Base-by-base conservation (phyloP, 2,888 invertebrate species). In the Stenolophus ochropezus region DNA sequence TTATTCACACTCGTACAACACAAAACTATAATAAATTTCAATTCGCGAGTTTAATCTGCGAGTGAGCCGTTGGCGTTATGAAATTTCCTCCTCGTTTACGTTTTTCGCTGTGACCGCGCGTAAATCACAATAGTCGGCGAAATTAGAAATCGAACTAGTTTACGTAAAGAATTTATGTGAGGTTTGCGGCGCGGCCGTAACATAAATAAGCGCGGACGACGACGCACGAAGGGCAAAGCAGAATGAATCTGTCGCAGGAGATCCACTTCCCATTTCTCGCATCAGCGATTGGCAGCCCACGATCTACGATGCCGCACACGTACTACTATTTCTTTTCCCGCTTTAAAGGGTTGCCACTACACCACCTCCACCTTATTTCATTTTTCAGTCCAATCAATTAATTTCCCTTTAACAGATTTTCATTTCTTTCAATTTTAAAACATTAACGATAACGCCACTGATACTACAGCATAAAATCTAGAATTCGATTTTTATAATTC, bases 181-280 rank as follows among this genome's bases (percentile, higher is more conserved):
- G 75, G 75, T 81, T 61, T 75, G 81, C 51, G 61, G 58, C 27
- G 20, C 27, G 81, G 49, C 65, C 81, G 75, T 81, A 33, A 81
- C 81, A 81, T 81, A 81, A 81, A 81, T 81, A 81, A 81, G 80
- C 21, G 73, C 20, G 18, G 65, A 27, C 11, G 33, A 33, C 6
- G 8, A 6, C 18, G 20, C 56, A 18, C 3, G 25, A 71, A 53
- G 80, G 71, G 82, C 82, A 83, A 85, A 85, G 83, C 84, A 85
- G 85, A 84, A 85, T 86, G 84, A 85, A 85, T 85, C 84, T 85
- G 86, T 85, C 86, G 85, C 86, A 83, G 79, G 85, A 84, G 85
- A 83, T 83, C 83, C 82, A 83, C 83, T 84, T 84, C 83, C 85
- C 84, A 85, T 85, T 85, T 85, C 83, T 84, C 85, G 85, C 85